A percentile compares a stretch with the other conserved stretches of the same genome.
These are phyloP conservation scores for Sebastiscus tertius DNA, from an alignment of 2,797 vertebrate genomes.

Conservation along the genomic window DNA sequence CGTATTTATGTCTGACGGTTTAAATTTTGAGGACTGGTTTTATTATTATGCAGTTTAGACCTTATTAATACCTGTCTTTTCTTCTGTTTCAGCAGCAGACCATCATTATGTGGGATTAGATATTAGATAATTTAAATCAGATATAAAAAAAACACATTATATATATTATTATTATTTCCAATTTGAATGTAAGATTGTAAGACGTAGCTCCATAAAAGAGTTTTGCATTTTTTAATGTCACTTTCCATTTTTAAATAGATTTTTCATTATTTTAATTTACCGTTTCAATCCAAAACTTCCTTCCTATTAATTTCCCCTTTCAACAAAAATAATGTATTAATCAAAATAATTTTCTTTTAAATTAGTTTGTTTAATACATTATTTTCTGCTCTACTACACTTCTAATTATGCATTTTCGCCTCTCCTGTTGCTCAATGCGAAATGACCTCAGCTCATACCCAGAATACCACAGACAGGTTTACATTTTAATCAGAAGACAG, in stretches of 20 bases:
- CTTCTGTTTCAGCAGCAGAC: background rate
- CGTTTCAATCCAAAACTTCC: background rate
- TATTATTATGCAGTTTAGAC: background rate
- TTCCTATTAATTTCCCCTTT: background rate
- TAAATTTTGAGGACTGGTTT: background rate
- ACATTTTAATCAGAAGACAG: constrained; percentile 43
- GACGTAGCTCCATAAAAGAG: background rate
- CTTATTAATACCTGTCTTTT: background rate
- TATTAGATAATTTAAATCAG: background rate
- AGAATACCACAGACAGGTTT: background rate
- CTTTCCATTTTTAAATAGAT: background rate
- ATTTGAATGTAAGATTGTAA: background rate
- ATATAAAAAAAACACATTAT: background rate
- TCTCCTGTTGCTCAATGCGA: background rate
- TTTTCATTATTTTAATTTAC: background rate
- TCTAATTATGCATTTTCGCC: background rate
- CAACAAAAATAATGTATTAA: background rate
- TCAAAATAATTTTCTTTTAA: background rate
- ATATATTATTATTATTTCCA: background rate
- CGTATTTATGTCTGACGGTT: background rate
- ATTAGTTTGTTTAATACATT: background rate
- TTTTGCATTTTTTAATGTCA: background rate
- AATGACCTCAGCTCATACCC: background rate
- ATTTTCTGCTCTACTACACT: background rate
- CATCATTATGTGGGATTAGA: background rate